These are phyloP conservation scores for Forficula auricularia DNA, from an alignment of 1,140 invertebrate genomes.

Conservation along the genomic window DNA sequence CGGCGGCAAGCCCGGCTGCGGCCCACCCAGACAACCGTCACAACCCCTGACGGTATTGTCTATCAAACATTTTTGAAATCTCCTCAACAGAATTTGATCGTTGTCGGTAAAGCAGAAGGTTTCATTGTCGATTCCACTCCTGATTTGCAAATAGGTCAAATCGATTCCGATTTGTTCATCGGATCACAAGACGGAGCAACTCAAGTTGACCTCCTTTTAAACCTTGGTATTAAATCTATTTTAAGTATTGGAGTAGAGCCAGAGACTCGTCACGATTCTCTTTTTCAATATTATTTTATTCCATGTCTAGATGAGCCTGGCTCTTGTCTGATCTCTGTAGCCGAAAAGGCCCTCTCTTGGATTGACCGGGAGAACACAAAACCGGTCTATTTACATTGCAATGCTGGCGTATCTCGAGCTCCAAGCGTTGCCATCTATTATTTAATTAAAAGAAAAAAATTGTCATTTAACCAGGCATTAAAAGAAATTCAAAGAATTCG, in stretches of 20 bases:
- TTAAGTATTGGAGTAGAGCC: constrained; percentile 50
- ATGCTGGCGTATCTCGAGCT: constrained; percentile 78
- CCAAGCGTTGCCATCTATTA: constrained; percentile 64
- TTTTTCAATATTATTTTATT: constrained; percentile 33
- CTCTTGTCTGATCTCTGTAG: constrained; percentile 31
- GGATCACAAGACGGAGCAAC: constrained; percentile 71
- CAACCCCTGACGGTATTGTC: constrained; percentile 35
- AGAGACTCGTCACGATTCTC: constrained; percentile 21
- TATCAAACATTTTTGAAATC: constrained; percentile 23
- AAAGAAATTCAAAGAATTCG: constrained; percentile 43
- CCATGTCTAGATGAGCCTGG: constrained; percentile 53
- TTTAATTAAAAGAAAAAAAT: constrained; percentile 48
- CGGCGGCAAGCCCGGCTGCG: constrained; percentile 35
- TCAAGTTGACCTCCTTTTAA: constrained; percentile 34
- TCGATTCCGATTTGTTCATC: constrained; percentile 46
- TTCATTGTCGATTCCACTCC: constrained; percentile 70
- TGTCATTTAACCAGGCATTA: constrained; percentile 50
- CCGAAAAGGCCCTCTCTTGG: constrained; percentile 35
- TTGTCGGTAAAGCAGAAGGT: constrained; percentile 21
- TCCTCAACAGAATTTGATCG: constrained; percentile 21
- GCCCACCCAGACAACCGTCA: constrained; percentile 39
- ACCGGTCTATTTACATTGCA: constrained; percentile 73
- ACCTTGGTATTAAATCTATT: constrained; percentile 46
- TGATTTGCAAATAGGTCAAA: constrained; percentile 47
- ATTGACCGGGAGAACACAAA: constrained; percentile 25